Evolutionary conservation across 2,888 invertebrate genomes (phyloP).

Genomic region (Pedicia rivosa): DNA sequence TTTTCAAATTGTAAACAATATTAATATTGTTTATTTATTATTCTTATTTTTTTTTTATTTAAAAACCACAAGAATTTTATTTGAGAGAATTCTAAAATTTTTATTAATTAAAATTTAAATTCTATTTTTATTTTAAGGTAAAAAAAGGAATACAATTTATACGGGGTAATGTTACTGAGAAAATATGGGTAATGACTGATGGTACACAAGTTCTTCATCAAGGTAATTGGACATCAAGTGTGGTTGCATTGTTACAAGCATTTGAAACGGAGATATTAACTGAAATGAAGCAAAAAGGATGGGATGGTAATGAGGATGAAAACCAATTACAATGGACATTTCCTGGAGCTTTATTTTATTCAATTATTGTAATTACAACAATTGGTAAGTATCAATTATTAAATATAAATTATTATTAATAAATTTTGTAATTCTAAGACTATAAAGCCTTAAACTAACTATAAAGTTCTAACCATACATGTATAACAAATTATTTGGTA

Average conservation of each 20-base stretch:
- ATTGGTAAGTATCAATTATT: constrained; percentile 66
- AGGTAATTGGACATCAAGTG: constrained; percentile 65
- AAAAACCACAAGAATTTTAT: constrained; percentile 4
- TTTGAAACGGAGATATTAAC: constrained; percentile 58
- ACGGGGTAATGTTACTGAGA: constrained; percentile 57
- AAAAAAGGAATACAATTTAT: constrained; percentile 57
- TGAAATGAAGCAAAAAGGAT: constrained; percentile 77
- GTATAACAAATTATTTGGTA: no score
- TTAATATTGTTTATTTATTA: no score
- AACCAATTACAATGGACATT: constrained; percentile 64
- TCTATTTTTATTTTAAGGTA: constrained; percentile 35
- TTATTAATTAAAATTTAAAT: constrained; percentile 1
- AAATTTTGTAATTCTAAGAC: no score
- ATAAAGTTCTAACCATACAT: no score
- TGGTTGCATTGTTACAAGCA: constrained; percentile 41
- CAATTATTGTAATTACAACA: constrained; percentile 90
- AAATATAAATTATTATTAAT: no score
- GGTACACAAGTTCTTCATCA: constrained; percentile 40
- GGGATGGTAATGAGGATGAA: constrained; percentile 65
- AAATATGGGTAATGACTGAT: constrained; percentile 55
- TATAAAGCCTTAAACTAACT: no score
- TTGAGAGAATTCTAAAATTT: constrained; percentile 1
- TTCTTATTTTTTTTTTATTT: no score
- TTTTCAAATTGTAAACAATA: no score
- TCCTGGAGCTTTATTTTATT: constrained; percentile 82